A percentile compares a stretch with the other conserved stretches of the same genome.
These are phyloP conservation scores for Plutella xylostella DNA, from an alignment of 2,888 invertebrate species.

Conservation along the genomic window DNA sequence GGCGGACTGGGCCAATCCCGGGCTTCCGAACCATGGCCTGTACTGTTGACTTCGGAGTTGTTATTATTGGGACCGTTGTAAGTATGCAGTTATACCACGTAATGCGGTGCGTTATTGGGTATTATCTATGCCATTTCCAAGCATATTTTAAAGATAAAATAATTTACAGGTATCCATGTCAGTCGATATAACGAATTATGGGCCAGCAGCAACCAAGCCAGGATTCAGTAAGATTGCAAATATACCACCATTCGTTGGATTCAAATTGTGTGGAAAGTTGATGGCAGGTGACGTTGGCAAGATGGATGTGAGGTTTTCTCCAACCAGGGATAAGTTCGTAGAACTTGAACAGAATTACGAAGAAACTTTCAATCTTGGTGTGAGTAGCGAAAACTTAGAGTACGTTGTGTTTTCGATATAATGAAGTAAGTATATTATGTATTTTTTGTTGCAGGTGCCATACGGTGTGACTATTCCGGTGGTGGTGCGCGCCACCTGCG, in stretches of 20 bases:
- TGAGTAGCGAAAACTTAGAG: constrained; percentile 5
- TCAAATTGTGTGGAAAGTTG: constrained; percentile 51
- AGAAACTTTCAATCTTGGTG: constrained; percentile 55
- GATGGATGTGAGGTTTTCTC: constrained; percentile 64
- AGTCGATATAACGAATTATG: constrained; percentile 65
- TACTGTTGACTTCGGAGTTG: constrained; percentile 67
- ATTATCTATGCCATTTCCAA: neutral
- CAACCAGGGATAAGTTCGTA: constrained; percentile 47
- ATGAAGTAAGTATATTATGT: neutral
- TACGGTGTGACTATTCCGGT: constrained; percentile 72
- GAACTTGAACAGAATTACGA: constrained; percentile 53
- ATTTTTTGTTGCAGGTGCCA: constrained; percentile 45
- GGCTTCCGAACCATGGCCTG: constrained; percentile 63
- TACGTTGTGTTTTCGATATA: neutral
- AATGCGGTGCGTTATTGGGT: too few species aligned
- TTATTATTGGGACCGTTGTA: constrained; percentile 58
- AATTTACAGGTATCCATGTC: constrained; percentile 44
- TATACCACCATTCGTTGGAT: constrained; percentile 39
- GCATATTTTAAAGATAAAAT: neutral
- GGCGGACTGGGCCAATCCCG: constrained; percentile 53
- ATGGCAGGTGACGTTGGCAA: constrained; percentile 56
- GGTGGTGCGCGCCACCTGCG: constrained; percentile 64
- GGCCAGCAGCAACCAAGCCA: constrained; percentile 56
- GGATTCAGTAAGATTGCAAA: constrained; percentile 39
- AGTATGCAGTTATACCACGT: too few species aligned